Evolutionary conservation across 1,140 invertebrate species (phyloP).

Genomic region (Conus betulinus): DNA sequence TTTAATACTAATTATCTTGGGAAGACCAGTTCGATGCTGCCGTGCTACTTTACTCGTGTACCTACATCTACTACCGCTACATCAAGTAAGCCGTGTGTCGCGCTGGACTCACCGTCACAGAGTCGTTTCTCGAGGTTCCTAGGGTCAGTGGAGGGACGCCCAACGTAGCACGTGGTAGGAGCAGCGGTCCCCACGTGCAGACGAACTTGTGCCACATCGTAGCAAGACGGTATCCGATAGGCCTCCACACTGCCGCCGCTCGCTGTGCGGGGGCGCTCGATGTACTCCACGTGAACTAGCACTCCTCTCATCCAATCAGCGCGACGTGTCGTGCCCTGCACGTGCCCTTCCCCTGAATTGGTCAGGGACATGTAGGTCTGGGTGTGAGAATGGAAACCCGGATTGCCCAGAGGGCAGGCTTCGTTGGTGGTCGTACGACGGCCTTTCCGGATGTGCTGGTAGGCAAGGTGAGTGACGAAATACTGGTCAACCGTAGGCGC

Average conservation of each 20-base stretch:
- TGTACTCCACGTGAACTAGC: conserved; percentile 61
- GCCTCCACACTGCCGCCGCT: conserved; percentile 55
- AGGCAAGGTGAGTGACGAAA: conserved; percentile 54
- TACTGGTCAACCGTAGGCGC: conserved; percentile 54
- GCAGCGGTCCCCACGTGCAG: conserved; percentile 58
- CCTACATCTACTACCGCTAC: too few species aligned
- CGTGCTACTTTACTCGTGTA: too few species aligned
- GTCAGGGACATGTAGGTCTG: conserved; percentile 65
- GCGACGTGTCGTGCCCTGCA: conserved; percentile 58
- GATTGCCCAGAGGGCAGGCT: conserved; percentile 48
- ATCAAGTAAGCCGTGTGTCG: too few species aligned
- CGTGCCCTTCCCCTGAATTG: conserved; percentile 62
- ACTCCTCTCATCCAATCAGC: conserved; percentile 60
- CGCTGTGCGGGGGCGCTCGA: conserved; percentile 50
- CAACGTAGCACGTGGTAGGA: conserved; percentile 57
- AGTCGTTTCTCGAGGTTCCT: conserved; percentile 60
- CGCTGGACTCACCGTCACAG: conserved; percentile 38
- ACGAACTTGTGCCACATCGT: conserved; percentile 55
- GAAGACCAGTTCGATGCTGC: too few species aligned
- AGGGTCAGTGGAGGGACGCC: conserved; percentile 53
- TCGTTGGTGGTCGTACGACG: not conserved
- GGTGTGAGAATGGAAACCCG: conserved; percentile 56
- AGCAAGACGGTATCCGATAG: conserved; percentile 53
- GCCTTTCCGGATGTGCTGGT: conserved; percentile 50
- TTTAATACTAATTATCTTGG: too few species aligned